Conservation (phyloP, 2,113 vertebrate species). For the Burhinus bistriatus region DNA sequence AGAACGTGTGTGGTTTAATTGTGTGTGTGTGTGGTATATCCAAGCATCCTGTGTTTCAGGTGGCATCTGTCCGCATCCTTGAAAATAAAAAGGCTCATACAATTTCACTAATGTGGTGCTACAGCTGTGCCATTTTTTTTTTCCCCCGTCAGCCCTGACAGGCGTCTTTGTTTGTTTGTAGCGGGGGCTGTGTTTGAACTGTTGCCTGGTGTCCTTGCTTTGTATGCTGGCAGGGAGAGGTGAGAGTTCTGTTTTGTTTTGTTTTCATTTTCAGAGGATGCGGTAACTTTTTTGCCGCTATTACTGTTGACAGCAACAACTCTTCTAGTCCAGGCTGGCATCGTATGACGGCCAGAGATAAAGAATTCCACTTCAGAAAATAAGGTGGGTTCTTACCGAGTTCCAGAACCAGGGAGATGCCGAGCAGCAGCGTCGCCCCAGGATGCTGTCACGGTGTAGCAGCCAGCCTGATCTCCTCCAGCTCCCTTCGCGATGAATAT, state of each 20-base stretch:
- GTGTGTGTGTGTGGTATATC: not conserved
- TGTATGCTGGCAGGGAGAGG: not conserved
- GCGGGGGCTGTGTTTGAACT: not conserved
- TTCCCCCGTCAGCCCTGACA: not conserved
- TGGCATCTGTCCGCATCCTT: conserved; percentile 20
- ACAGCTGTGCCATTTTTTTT: conserved; percentile 9
- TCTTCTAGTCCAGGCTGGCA: not conserved
- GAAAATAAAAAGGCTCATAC: not conserved
- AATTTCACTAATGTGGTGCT: not conserved
- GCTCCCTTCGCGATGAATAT: not conserved
- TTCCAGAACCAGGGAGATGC: not conserved
- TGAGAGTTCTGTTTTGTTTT: not conserved
- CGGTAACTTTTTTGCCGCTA: not conserved
- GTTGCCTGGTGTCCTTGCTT: not conserved
- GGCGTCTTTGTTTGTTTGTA: not conserved
- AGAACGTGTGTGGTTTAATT: not conserved
- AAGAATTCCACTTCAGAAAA: not conserved
- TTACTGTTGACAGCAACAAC: not conserved
- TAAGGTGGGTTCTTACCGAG: not conserved
- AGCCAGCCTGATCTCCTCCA: not conserved
- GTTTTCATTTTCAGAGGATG: not conserved
- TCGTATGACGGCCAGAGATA: not conserved
- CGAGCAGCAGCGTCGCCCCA: not conserved
- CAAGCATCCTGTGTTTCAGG: conserved; percentile 19
- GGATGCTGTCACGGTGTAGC: not conserved